These are phyloP conservation scores for Probaryconus sp. DNA, from an alignment of 1,140 invertebrate species.

Conservation along the genomic window DNA sequence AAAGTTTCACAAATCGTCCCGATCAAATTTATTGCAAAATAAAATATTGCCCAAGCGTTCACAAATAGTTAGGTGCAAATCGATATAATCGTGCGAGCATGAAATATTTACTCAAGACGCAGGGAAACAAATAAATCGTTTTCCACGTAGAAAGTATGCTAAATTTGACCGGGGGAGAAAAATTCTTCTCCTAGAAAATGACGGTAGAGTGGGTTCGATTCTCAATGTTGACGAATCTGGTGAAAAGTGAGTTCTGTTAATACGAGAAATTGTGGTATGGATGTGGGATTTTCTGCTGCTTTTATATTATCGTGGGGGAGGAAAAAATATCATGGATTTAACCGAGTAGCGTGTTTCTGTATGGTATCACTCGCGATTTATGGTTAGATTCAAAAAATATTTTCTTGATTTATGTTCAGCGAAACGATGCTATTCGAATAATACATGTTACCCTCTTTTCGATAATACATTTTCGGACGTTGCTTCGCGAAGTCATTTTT, in stretches of 20 bases:
- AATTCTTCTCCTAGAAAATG: constrained; percentile 6
- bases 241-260: too few relatives aligned
- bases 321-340: too few relatives aligned
- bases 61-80: constrained; percentile 27
- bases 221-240: too few relatives aligned
- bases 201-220: too few relatives aligned
- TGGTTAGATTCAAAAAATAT: background rate
- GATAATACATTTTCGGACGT: too few relatives aligned
- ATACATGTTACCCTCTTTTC: too few relatives aligned
- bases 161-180: background rate
- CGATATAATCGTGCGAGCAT: constrained; percentile 39
- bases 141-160: background rate
- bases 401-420: constrained; percentile 4
- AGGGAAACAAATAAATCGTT: constrained; percentile 5
- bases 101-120: constrained; percentile 40
- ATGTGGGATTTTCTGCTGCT: too few relatives aligned
- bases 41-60: constrained; percentile 30
- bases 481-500: too few relatives aligned
- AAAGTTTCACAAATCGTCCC: constrained; percentile 41
- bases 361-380: too few relatives aligned
- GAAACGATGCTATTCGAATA: constrained; percentile 1
- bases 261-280: too few relatives aligned
- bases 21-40: constrained; percentile 54
- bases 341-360: too few relatives aligned
- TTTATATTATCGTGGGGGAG: too few relatives aligned